Conservation (phyloP, 2,888 invertebrate genomes). For the Scaptomyza polygonia region DNA sequence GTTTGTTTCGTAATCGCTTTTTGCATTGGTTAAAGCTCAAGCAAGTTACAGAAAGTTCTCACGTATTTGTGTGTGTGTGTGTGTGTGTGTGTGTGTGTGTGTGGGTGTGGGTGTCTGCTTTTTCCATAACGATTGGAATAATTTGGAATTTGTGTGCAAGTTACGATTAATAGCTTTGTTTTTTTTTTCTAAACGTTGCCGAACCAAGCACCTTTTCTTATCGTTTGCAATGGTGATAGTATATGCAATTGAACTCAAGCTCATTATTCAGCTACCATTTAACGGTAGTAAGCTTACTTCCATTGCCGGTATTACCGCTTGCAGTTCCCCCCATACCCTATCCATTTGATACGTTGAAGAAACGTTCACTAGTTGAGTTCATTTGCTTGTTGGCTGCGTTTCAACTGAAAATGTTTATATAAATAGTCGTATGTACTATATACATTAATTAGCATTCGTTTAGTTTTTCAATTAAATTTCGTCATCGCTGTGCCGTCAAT, state of each 20-base stretch:
- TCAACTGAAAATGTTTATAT: slow-evolving; percentile 64
- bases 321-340: neutral
- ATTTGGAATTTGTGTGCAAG: slow-evolving; percentile 8
- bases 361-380: slow-evolving; percentile 21
- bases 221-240: slow-evolving; percentile 57
- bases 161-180: slow-evolving; percentile 1
- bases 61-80: slow-evolving; percentile 22
- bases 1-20: slow-evolving; percentile 58
- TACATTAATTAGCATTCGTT: slow-evolving; percentile 26
- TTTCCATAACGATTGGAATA: slow-evolving; percentile 22
- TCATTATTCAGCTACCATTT: slow-evolving; percentile 37
- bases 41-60: slow-evolving; percentile 36
- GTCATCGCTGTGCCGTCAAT: slow-evolving; percentile 44
- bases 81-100: slow-evolving; percentile 28
- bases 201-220: slow-evolving; percentile 13
- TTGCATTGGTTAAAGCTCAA: slow-evolving; percentile 15
- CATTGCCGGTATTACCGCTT: slow-evolving; percentile 51
- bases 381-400: slow-evolving; percentile 56
- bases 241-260: slow-evolving; percentile 42
- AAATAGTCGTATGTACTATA: neutral
- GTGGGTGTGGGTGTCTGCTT: slow-evolving; percentile 21
- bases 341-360: too few relatives aligned
- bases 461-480: slow-evolving; percentile 50
- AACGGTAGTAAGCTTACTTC: slow-evolving; percentile 3
- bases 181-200: slow-evolving; percentile 23